Percentiles rank a stretch among this genome's conserved stretches.
Evolutionary conservation across 1,140 invertebrate species (phyloP).

Genomic region (Zophobas atratus): DNA sequence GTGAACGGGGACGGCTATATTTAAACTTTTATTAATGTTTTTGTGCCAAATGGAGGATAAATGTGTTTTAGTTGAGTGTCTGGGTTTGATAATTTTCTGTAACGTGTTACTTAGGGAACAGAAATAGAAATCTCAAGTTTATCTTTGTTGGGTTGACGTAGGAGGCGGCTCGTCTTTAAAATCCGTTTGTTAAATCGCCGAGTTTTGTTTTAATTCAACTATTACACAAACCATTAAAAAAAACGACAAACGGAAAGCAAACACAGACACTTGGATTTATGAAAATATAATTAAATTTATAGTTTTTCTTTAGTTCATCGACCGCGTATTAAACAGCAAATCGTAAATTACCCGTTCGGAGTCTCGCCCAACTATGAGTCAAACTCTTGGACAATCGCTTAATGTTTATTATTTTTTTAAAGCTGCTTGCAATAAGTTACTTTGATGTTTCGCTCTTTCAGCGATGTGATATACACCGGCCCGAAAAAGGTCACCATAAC

Average conservation of each 20-base stretch:
- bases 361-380: no score
- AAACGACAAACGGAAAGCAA: no score
- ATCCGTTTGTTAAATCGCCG: background rate
- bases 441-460: conserved; percentile 17
- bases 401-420: background rate
- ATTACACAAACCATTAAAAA: no score
- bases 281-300: background rate
- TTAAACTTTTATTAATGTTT: conserved; percentile 25
- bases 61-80: conserved; percentile 3
- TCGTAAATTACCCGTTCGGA: background rate
- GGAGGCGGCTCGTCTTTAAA: conserved; percentile 6
- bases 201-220: background rate
- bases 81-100: background rate
- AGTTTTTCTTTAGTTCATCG: background rate
- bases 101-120: conserved; percentile 16
- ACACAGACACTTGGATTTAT: no score
- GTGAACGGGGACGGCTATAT: conserved; percentile 20
- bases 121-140: conserved; percentile 37
- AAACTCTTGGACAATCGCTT: no score
- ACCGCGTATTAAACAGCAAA: background rate
- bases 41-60: conserved; percentile 38
- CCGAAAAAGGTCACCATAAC: conserved; percentile 81
- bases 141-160: conserved; percentile 7
- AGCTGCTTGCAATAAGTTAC: background rate
- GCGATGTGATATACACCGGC: conserved; percentile 69